These are phyloP conservation scores for Drosophila nr. fundita DNA, from an alignment of 2,888 invertebrate genomes.

Conservation along the genomic window DNA sequence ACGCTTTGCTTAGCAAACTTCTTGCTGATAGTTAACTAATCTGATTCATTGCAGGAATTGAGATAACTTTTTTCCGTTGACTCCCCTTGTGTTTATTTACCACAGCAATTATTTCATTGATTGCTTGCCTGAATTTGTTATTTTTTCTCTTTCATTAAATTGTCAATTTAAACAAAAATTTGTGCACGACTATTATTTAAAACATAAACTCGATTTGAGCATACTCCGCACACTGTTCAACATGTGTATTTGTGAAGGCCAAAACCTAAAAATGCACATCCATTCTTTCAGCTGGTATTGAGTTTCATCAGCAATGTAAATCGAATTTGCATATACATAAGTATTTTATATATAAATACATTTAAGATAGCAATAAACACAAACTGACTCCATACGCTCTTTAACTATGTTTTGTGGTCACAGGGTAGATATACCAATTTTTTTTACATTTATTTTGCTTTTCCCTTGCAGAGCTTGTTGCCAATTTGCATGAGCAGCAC, in stretches of 20 bases:
- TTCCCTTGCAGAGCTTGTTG: slow-evolving; percentile 26
- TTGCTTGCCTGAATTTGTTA: slow-evolving; percentile 20
- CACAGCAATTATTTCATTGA: slow-evolving; percentile 27
- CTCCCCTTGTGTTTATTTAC: slow-evolving; percentile 13
- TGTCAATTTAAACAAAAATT: slow-evolving; percentile 43
- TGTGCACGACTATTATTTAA: slow-evolving; percentile 39
- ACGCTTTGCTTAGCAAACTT: not conserved
- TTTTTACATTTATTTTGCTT: slow-evolving; percentile 32
- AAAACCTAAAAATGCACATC: not conserved
- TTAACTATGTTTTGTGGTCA: not conserved
- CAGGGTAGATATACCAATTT: slow-evolving; percentile 50
- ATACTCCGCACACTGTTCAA: not conserved
- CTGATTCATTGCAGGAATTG: slow-evolving; percentile 13
- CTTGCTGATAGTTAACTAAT: not conserved
- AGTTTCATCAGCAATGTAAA: not conserved
- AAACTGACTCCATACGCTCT: not conserved
- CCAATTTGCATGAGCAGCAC: slow-evolving; percentile 49
- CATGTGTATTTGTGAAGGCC: not conserved
- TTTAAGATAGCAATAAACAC: not conserved
- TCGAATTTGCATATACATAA: too few relatives aligned
- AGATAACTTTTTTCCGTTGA: slow-evolving; percentile 14
- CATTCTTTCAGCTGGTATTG: not conserved
- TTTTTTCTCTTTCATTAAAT: slow-evolving; percentile 1
- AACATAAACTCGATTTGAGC: not conserved
- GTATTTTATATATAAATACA: not conserved